Percentiles rank a stretch among this genome's conserved stretches.
Conservation (phyloP, 2,113 vertebrate species). For the Thryonomys swinderianus region DNA sequence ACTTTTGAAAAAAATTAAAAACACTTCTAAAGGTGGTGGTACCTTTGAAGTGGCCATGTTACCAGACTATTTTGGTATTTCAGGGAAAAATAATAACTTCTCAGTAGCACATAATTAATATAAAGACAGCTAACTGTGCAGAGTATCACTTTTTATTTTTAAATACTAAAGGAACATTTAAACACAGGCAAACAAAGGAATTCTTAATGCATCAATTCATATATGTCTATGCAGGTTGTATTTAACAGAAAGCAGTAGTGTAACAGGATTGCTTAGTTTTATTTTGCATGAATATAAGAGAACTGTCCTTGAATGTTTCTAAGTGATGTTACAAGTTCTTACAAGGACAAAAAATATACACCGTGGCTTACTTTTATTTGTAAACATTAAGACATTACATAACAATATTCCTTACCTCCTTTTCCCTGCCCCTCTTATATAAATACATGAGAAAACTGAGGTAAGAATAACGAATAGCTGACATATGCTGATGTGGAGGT, state of each 20-base stretch:
- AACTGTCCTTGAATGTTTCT: slow-evolving; percentile 4
- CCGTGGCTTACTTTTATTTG: slow-evolving; percentile 37
- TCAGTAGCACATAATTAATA: slow-evolving; percentile 49
- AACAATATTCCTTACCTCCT: neutral
- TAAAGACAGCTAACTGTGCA: slow-evolving; percentile 19
- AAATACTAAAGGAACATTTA: slow-evolving; percentile 46
- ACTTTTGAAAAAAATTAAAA: slow-evolving; percentile 82
- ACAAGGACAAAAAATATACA: neutral
- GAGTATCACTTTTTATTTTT: slow-evolving; percentile 42
- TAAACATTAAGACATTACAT: slow-evolving; percentile 10
- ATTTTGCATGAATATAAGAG: neutral
- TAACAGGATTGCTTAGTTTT: slow-evolving; percentile 9
- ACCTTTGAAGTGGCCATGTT: slow-evolving; percentile 82
- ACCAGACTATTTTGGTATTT: slow-evolving; percentile 75
- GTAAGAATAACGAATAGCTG: neutral
- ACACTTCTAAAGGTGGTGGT: slow-evolving; percentile 77
- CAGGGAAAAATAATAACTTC: slow-evolving; percentile 58
- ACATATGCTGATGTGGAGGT: neutral
- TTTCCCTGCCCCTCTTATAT: neutral
- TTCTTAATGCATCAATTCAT: neutral
- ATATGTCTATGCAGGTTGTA: neutral
- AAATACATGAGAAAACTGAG: neutral
- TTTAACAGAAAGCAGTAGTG: neutral
- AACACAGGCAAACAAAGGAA: neutral
- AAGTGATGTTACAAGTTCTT: slow-evolving; percentile 30